Base-by-base conservation (phyloP, 1,140 invertebrate species). In the Megalonaias nervosa region DNA sequence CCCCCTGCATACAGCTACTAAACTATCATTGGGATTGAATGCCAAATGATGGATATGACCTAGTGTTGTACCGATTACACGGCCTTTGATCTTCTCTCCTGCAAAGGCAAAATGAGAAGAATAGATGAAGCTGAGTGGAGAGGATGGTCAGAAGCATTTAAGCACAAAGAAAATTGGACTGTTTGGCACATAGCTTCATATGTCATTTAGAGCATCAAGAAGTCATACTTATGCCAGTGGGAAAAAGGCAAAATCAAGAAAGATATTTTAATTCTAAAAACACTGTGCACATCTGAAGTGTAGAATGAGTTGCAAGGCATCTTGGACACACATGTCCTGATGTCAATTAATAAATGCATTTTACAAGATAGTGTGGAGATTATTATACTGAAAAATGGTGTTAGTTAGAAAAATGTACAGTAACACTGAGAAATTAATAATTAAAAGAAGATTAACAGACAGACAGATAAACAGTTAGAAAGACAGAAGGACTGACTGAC, bases 41-140 rank as follows among this genome's bases (percentile, higher is more conserved):
- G 78, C 62, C 61, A 78, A 81, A 67, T 84, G 75, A 58, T 80
- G 78, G 58, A 84, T 75, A 75, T 75, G 79, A 23, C 82, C 82
- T 14, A 84, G 61, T 57, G 78, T 77, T 64, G 82, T 84, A 62
- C 82, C 82, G 64, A 84, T 84, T 6, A 84, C 75, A 21, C 75
- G 64, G 5, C 82, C 82, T 61, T 59, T 70, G 0, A 79, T 77
- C 55, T 79, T 74, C 16, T 82, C 74, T 59, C 79, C 82, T 84
- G 56, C 12, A 73, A 61, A 16, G 38, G 57, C 58, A 67, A 31
- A 67, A n/a, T 3, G 48, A 66, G 38, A 48, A 48, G 38, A 48
- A 48, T n/a, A 70, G 23, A 4, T 69, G 31, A 19, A 56, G 23
- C n/a, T 23, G 23, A 26, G 6, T 59, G n/a, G 12, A 57, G 15